Conservation (phyloP, 2,888 invertebrate species). For the Orthosia incerta region DNA sequence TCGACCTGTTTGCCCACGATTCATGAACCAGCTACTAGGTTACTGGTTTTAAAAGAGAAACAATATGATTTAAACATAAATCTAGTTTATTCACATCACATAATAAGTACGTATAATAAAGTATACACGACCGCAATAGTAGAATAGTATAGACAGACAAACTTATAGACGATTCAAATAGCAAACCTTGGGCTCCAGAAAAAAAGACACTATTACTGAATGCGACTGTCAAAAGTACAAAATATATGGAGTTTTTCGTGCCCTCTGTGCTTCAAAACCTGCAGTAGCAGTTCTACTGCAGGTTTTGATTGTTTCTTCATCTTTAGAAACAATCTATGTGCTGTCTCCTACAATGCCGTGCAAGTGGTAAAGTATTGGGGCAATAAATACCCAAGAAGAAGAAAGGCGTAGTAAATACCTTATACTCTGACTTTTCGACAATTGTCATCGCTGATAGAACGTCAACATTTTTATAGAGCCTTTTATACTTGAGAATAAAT, state of each 20-base stretch:
- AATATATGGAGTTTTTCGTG: neutral
- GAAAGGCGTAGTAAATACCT: too few species aligned
- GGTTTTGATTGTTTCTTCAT: too few species aligned
- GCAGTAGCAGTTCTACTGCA: too few species aligned
- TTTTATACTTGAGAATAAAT: neutral
- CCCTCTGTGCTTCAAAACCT: too few species aligned
- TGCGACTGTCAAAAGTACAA: neutral
- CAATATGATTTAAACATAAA: neutral
- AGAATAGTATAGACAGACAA: neutral
- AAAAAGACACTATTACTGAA: neutral
- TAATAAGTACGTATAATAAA: neutral
- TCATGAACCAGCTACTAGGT: too few species aligned
- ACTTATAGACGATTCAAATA: neutral
- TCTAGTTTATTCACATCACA: slow-evolving; percentile 7
- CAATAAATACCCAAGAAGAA: too few species aligned
- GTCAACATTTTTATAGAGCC: neutral
- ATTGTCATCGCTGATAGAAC: neutral
- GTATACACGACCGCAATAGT: neutral
- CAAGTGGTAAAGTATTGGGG: too few species aligned
- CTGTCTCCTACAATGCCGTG: too few species aligned
- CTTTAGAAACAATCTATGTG: too few species aligned
- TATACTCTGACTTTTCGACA: neutral
- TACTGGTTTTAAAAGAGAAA: too few species aligned
- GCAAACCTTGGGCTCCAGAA: neutral
- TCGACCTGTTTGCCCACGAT: too few species aligned